These are phyloP conservation scores for Meteorus sp. DNA, from an alignment of 1,140 invertebrate species.

Conservation along the genomic window DNA sequence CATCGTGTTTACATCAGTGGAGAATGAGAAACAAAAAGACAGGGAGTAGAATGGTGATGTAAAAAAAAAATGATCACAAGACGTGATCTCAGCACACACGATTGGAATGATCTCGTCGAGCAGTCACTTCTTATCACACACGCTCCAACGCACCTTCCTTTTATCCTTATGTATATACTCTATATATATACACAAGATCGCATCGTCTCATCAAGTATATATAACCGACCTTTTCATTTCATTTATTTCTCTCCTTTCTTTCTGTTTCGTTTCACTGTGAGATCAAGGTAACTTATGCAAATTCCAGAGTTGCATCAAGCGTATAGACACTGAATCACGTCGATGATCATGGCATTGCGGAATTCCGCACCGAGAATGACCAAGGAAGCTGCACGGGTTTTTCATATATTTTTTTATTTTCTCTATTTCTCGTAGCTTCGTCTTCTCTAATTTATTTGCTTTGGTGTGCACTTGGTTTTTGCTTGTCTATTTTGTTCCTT, in stretches of 20 bases:
- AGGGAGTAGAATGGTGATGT: background rate
- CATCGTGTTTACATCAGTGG: constrained; percentile 5
- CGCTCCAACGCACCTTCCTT: constrained; percentile 9
- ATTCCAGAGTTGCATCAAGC: background rate
- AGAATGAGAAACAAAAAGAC: background rate
- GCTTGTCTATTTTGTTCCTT: too few species aligned
- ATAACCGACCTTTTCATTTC: background rate
- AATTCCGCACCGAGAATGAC: constrained; percentile 29
- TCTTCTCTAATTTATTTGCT: too few species aligned
- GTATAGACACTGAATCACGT: constrained; percentile 10
- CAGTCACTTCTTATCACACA: constrained; percentile 22
- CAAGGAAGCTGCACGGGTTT: constrained; percentile 34
- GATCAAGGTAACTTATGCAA: constrained; percentile 13
- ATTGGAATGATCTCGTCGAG: constrained; percentile 13
- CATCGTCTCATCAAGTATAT: too few species aligned
- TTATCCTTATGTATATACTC: background rate
- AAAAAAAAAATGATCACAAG: background rate
- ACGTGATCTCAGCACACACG: constrained; percentile 14
- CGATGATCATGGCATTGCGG: constrained; percentile 21
- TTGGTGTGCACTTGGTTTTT: too few species aligned
- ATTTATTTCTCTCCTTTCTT: background rate
- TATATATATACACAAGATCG: too few species aligned
- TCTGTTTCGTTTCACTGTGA: background rate
- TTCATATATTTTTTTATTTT: constrained; percentile 22
- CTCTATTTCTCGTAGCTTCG: background rate